Evolutionary conservation across 2,888 invertebrate genomes (phyloP), one percentile per base, ranked within the genome.

Genomic region (Athalia rosae): DNA sequence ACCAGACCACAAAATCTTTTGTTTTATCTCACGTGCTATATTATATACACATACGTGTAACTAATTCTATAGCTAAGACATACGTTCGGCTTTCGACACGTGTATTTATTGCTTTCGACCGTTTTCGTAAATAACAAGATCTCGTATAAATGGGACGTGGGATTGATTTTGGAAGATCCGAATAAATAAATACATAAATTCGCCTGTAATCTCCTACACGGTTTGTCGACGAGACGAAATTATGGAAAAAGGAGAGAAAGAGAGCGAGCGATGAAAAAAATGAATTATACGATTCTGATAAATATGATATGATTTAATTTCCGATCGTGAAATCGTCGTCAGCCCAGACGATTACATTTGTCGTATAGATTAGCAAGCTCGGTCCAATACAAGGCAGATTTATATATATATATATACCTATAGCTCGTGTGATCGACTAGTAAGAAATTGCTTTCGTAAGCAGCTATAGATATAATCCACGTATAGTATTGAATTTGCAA

Each of bases 401-500:
- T n/a, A n/a, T n/a, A n/a, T n/a, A n/a, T n/a, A n/a, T n/a, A n/a
- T 28, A 2, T 28, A 28, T 28, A 28, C 28, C 28, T 28, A 28
- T 28, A 28, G 28, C 28, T 28, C 28, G 28, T 28, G 28, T 28
- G 28, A 28, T 28, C 28, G 28, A 28, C 28, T 28, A 28, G 0
- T 28, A 28, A 28, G 28, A 28, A 28, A 28, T 28, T 28, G 28
- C 28, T 28, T 28, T 28, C 28, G 28, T 28, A 28, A 28, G 28
- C 28, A 28, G 2, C 28, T 28, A 28, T 28, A 50, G 50, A 11
- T 50, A 50, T 50, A 50, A 9, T 50, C 4, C 6, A 71, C 11
- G 41, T 28, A 47, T 67, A 61, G 74, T 74, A 74, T 74, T 62
- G 61, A 74, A 74, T 74, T 62, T 74, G 48, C 61, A 59, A 48